Evolutionary conservation across 92 coral and sea anemone species (phyloP).

Genomic region (Porites rus): DNA sequence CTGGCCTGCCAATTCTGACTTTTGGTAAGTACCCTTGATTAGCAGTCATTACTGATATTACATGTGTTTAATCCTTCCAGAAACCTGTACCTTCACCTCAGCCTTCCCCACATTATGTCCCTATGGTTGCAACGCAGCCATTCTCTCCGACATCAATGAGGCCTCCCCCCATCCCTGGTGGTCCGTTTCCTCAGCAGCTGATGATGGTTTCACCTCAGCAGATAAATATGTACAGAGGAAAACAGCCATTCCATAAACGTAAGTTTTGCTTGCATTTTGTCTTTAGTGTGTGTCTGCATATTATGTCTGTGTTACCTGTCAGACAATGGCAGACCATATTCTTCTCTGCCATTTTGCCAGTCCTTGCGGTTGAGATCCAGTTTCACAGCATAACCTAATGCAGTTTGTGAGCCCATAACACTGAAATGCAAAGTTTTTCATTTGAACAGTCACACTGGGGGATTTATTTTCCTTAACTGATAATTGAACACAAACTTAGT

Average conservation of each 20-base stretch:
- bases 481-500: not conserved
- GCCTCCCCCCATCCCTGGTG: slow-evolving; percentile 6
- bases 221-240: slow-evolving; percentile 30
- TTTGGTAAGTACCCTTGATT: not conserved
- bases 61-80: not conserved
- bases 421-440: not conserved
- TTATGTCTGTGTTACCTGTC: no score
- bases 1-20: not conserved
- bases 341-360: not conserved
- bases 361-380: no score
- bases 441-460: not conserved
- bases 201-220: slow-evolving; percentile 16
- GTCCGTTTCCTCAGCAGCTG: slow-evolving; percentile 10
- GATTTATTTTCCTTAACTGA: not conserved
- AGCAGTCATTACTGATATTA: not conserved
- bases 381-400: no score
- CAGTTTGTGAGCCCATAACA: no score
- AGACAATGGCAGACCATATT: no score
- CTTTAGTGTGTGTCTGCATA: no score
- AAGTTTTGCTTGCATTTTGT: not conserved
- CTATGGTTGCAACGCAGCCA: slow-evolving; percentile 29
- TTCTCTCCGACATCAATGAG: slow-evolving; percentile 35
- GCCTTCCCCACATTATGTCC: not conserved
- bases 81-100: slow-evolving; percentile 26
- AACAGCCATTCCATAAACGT: slow-evolving; percentile 42